Percentiles rank a stretch among this genome's conserved stretches.
These are phyloP conservation scores for Micronycteris hirsuta DNA, from an alignment of 2,113 vertebrate genomes.

Conservation along the genomic window DNA sequence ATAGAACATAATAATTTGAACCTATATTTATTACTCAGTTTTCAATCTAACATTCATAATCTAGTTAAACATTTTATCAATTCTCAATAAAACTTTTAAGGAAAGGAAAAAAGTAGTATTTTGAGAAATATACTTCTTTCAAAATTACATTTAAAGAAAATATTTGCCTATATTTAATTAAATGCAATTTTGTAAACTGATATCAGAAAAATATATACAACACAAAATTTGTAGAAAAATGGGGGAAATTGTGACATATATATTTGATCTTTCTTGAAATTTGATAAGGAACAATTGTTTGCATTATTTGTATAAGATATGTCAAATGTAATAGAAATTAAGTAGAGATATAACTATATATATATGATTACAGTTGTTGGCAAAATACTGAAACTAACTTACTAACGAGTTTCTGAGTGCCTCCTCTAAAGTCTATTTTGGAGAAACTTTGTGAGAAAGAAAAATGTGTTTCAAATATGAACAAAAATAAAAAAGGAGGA, in stretches of 20 bases:
- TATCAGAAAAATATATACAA: not conserved
- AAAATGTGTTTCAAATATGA: not conserved
- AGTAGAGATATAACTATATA: not conserved
- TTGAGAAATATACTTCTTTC: not conserved
- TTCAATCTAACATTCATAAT: constrained; percentile 16
- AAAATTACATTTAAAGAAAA: not conserved
- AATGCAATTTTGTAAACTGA: not conserved
- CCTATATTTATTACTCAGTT: not conserved
- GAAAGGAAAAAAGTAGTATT: not conserved
- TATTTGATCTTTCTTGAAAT: not conserved
- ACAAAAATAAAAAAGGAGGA: not conserved
- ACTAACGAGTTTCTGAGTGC: not conserved
- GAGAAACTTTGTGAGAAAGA: not conserved
- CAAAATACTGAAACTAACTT: not conserved
- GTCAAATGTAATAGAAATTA: not conserved
- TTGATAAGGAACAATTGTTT: not conserved
- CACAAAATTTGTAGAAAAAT: not conserved
- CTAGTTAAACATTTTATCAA: not conserved
- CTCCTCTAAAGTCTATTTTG: not conserved
- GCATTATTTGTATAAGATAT: not conserved
- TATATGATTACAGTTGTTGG: not conserved
- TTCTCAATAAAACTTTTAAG: not conserved
- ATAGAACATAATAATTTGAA: constrained; percentile 40
- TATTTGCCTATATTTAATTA: not conserved
- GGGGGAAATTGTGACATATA: not conserved